These are phyloP conservation scores for Baccha elongata DNA, from an alignment of 2,888 invertebrate species.

Conservation along the genomic window DNA sequence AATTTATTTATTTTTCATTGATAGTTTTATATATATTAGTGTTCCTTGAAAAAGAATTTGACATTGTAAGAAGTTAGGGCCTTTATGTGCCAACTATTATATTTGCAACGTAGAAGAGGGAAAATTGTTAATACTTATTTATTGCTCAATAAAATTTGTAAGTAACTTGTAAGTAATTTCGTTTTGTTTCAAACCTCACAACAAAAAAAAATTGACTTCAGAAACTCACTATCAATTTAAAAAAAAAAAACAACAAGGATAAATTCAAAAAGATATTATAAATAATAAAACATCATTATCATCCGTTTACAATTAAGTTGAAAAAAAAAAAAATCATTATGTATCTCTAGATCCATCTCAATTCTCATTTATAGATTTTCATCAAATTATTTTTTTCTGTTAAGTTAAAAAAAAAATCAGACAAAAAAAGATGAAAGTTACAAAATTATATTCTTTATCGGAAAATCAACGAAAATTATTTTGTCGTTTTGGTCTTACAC, in stretches of 20 bases:
- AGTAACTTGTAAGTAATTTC: too few relatives aligned
- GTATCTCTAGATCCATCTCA: not conserved
- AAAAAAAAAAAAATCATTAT: not conserved
- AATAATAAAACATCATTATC: slow-evolving; percentile 1
- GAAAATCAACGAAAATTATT: slow-evolving; percentile 56
- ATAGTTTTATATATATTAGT: too few relatives aligned
- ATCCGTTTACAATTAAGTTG: slow-evolving; percentile 10
- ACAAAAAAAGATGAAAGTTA: slow-evolving; percentile 32
- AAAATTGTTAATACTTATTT: too few relatives aligned
- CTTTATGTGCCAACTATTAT: too few relatives aligned
- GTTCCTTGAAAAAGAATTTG: too few relatives aligned
- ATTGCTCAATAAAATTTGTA: too few relatives aligned
- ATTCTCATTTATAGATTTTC: not conserved
- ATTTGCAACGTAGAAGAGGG: too few relatives aligned
- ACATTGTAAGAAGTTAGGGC: too few relatives aligned
- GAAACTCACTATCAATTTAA: not conserved
- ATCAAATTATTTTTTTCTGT: not conserved
- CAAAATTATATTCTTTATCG: slow-evolving; percentile 56
- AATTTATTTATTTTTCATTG: too few relatives aligned
- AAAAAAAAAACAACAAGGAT: not conserved
- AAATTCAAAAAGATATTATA: not conserved
- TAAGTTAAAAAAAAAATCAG: slow-evolving; percentile 2
- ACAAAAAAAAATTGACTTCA: not conserved
- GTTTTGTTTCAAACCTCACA: too few relatives aligned
- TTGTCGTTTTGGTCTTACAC: slow-evolving; percentile 43